These are phyloP conservation scores for Miopithecus talapoin DNA, from an alignment of 2,797 vertebrate genomes.

Conservation along the genomic window DNA sequence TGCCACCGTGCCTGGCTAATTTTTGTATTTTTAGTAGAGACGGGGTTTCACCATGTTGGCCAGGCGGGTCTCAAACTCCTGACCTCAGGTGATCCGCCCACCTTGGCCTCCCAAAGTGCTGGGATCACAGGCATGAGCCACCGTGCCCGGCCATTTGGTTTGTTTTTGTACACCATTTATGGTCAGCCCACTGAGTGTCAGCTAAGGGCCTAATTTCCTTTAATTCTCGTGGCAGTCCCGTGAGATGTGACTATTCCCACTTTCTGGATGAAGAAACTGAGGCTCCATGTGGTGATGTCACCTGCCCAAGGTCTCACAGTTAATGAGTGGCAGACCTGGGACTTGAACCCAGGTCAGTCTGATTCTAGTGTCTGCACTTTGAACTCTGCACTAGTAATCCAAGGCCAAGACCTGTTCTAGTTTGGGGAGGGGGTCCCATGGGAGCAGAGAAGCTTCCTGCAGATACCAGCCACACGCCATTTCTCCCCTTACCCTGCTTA, in stretches of 20 bases:
- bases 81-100: no score
- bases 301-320: neutral
- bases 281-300: neutral
- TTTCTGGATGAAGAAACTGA: neutral
- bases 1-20: no score
- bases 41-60: no score
- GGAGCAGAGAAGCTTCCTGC: neutral
- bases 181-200: neutral
- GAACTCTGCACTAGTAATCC: neutral
- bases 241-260: neutral
- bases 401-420: neutral
- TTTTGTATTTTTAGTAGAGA: no score
- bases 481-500: neutral
- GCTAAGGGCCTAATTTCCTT: neutral
- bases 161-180: neutral
- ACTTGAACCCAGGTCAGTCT: neutral
- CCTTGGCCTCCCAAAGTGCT: no score
- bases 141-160: accelerated
- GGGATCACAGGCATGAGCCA: no score
- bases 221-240: neutral
- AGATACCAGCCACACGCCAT: neutral
- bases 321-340: neutral
- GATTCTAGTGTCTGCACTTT: neutral
- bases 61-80: no score
- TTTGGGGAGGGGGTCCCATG: neutral